Base-by-base conservation (phyloP, 2,797 vertebrate species). In the Muraenolepis orangiensis region DNA sequence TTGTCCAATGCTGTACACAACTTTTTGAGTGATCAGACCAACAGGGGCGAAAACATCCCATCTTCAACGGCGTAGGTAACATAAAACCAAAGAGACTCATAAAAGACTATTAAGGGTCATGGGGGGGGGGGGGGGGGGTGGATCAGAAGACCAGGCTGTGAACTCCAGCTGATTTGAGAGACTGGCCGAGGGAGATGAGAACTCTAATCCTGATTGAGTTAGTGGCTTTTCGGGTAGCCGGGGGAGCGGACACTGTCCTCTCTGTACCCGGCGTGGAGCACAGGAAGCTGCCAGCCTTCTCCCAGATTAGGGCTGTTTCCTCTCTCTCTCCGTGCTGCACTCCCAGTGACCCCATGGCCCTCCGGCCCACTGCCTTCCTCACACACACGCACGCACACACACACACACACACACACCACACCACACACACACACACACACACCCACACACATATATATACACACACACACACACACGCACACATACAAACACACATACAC, bases 231-330 rank as follows among this genome's bases (percentile, higher is more conserved):
- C 3, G 82, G 81, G 79, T 86, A 82, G 85, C 81, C 75, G 83
- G 69, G 69, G 80, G 77, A 76, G 72, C 78, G 89, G 90, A 93
- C 91, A 93, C 86, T 90, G 87, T 88, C 86, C 87, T 92, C 89
- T 92, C 87, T 93, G 86, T 92, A 88, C 90, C 92, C 91, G 90
- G 82, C 79, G 72, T 85, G 86, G 83, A 83, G 88, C 87, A 76
- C 92, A 94, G 93, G 93, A 94, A 94, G 90, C 90, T 93, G 90
- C 93, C 93, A 94, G 92, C 91, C 90, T 94, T 2, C 70, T 90
- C 88, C 86, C 85, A 90, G 93, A 94, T 94, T 92, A 93, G 88
- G 86, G 85, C 90, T 91, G 91, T 88, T 94, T 94, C 94, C 92
- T 93, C 84, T 92, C 86, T 76, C 38, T 40, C 5, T 40, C 38